Base-by-base conservation (phyloP, 2,888 invertebrate genomes). In the Tipula vernalis region DNA sequence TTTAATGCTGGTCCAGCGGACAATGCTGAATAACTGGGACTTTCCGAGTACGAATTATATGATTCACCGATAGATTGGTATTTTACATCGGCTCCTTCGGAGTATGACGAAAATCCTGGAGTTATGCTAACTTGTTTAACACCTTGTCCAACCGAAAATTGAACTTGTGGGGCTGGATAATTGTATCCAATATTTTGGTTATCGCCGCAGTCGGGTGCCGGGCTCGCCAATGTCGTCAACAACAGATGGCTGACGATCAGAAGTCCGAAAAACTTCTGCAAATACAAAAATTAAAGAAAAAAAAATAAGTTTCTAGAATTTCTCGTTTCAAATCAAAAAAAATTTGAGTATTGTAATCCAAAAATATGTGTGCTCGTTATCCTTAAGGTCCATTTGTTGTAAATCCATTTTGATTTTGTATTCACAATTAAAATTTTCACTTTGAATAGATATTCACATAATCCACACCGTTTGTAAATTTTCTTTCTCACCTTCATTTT, bases 121-220 rank as follows among this genome's bases (percentile, higher is more conserved):
- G 90, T 90, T 42, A 89, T 88, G 57, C 89, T 90, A 41, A 90
- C 89, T 85, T 90, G 89, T 36, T 89, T 89, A 36, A 89, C 88
- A 12, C 89, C 90, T 6, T 91, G 90, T 39, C 92, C 91, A 83
- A 91, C 89, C 3, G 93, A 92, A 44, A 94, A 91, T 89, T 93
- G 93, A 2, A 94, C 90, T 36, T 93, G 90, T 3, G 94, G 94
- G 3, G 92, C 91, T 51, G 93, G 91, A 89, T 94, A 94, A 1
- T 92, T 91, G 89, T 94, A 94, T 3, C 94, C 94, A n/a, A 2
- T 18, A 28, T 36, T 36, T 18, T 86, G 36, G 15, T n/a, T 47
- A 87, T 88, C 88, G 39, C 91, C 89, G 87, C 91, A 91, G 44
- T 91, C 91, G 39, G 91, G 89, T 57, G 91, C 88, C 36, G 89